These are phyloP conservation scores for Lycaon pictus DNA, from an alignment of 2,113 vertebrate genomes.

Conservation along the genomic window DNA sequence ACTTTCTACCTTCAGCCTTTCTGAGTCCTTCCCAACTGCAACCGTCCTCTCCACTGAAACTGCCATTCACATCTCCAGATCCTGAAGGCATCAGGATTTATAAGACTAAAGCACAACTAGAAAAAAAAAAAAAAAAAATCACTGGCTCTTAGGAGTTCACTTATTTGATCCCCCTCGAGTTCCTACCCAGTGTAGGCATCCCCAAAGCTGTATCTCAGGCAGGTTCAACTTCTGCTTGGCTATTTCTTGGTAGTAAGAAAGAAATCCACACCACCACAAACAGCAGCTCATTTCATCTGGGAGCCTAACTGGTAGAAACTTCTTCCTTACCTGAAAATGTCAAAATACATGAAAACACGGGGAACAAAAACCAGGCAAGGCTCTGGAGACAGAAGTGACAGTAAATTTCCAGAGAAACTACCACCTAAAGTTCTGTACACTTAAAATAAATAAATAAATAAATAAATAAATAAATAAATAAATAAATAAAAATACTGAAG, in stretches of 20 bases:
- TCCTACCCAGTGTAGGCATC: not conserved
- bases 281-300: not conserved
- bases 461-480: not conserved
- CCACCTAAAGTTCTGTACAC: not conserved
- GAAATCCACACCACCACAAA: not conserved
- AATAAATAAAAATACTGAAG: constrained; percentile 2
- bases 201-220: not conserved
- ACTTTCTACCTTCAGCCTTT: not conserved
- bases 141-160: not conserved
- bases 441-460: not conserved
- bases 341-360: not conserved
- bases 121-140: too few relatives aligned
- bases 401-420: not conserved
- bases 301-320: not conserved
- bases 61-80: not conserved
- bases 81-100: not conserved
- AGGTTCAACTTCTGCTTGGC: not conserved
- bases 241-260: not conserved
- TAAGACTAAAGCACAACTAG: not conserved
- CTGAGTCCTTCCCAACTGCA: not conserved
- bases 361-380: not conserved
- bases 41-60: not conserved
- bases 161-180: not conserved
- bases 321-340: not conserved
- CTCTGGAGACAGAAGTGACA: not conserved